Conservation (phyloP, 2,888 invertebrate species). For the Laothoe populi region DNA sequence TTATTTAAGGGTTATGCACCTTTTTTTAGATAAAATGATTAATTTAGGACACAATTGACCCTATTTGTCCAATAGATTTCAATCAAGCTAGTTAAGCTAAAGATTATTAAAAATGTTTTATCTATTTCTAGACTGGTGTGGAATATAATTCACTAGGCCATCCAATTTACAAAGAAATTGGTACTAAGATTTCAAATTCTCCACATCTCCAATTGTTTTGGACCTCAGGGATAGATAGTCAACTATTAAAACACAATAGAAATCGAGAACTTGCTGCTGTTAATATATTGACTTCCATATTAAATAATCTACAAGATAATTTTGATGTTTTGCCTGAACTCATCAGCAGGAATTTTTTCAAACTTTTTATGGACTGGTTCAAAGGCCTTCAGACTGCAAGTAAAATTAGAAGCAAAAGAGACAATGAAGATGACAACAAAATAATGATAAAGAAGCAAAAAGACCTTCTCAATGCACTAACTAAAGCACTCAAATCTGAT, state of each 20-base stretch:
- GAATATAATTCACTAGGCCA: slow-evolving; percentile 85
- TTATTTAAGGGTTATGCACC: too few species aligned
- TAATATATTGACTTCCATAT: slow-evolving; percentile 84
- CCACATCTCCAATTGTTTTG: slow-evolving; percentile 84
- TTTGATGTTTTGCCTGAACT: slow-evolving; percentile 80
- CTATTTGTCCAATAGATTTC: too few species aligned
- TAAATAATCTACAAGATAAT: slow-evolving; percentile 78
- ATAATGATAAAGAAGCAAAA: slow-evolving; percentile 84
- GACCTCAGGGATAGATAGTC: slow-evolving; percentile 77
- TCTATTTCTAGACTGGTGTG: slow-evolving; percentile 82
- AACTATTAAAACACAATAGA: slow-evolving; percentile 75
- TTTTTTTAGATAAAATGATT: neutral
- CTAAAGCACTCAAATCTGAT: slow-evolving; percentile 77
- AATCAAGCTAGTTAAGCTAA: neutral
- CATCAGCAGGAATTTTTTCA: slow-evolving; percentile 87
- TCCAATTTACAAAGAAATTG: slow-evolving; percentile 87
- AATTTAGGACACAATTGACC: neutral
- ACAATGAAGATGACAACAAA: slow-evolving; percentile 77
- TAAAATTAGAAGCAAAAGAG: slow-evolving; percentile 81
- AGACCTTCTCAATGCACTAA: slow-evolving; percentile 79
- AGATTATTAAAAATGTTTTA: slow-evolving; percentile 8
- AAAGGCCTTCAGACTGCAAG: slow-evolving; percentile 84
- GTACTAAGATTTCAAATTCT: slow-evolving; percentile 79
- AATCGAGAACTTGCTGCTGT: slow-evolving; percentile 86
- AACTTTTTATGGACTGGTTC: slow-evolving; percentile 86